Conservation (phyloP, 2,888 invertebrate genomes). For the Adela reaumurella region DNA sequence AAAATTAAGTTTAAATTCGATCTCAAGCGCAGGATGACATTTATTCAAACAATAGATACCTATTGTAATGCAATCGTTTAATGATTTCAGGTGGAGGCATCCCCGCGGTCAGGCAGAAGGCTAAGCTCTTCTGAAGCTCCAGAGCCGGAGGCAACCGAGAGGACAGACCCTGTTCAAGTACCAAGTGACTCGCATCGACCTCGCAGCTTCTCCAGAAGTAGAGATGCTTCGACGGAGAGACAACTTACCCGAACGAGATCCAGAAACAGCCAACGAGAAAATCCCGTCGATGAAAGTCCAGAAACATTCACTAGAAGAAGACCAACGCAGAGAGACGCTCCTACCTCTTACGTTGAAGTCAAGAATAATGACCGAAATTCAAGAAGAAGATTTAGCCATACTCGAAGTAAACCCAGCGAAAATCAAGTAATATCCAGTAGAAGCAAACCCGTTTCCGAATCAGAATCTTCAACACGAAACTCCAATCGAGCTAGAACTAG, state of each 20-base stretch:
- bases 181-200: background rate
- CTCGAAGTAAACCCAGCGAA: conserved; percentile 24
- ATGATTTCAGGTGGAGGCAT: conserved; percentile 34
- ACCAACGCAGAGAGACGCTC: conserved; percentile 14
- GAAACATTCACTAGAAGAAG: background rate
- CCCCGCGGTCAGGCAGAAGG: conserved; percentile 28
- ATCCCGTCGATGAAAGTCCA: background rate
- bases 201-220: conserved; percentile 24
- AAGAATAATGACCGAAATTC: conserved; percentile 31
- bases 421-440: conserved; percentile 10
- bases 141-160: conserved; percentile 12
- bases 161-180: background rate
- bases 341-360: conserved; percentile 12
- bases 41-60: background rate
- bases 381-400: conserved; percentile 31
- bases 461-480: conserved; percentile 18
- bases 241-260: conserved; percentile 20
- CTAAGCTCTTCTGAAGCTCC: conserved; percentile 20
- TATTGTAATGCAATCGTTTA: conserved; percentile 2
- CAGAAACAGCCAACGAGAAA: conserved; percentile 20
- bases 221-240: conserved; percentile 20
- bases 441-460: conserved; percentile 15
- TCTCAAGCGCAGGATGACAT: too few relatives aligned
- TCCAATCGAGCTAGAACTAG: conserved; percentile 24
- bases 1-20: too few relatives aligned